Percentiles rank a stretch among this genome's conserved stretches.
Conservation (phyloP, 2,888 invertebrate species). For the Chrysolina oricalcia region DNA sequence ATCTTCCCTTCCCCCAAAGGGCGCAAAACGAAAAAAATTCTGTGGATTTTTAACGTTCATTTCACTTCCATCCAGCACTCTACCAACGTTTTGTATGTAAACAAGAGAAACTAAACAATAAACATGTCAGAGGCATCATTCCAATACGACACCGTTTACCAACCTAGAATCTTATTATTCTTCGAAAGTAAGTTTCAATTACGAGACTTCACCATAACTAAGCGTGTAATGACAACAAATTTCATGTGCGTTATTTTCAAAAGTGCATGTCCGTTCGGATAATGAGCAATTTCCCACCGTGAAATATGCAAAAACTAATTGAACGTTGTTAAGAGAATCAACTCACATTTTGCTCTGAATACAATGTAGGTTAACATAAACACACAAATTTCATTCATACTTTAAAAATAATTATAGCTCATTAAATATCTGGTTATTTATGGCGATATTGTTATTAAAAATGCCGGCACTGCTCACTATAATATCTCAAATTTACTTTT, state of each 20-base stretch:
- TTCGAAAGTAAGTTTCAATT: constrained; percentile 13
- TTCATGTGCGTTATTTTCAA: background rate
- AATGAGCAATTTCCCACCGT: constrained; percentile 13
- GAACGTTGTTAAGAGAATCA: constrained; percentile 2
- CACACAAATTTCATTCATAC: constrained; percentile 6
- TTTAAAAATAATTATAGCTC: constrained; percentile 21
- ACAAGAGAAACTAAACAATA: too few species aligned
- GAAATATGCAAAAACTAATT: constrained; percentile 28
- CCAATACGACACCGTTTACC: too few species aligned
- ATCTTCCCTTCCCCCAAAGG: too few species aligned
- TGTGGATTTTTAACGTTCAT: too few species aligned
- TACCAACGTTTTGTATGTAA: too few species aligned
- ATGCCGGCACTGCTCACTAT: constrained; percentile 17
- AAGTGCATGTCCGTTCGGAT: background rate
- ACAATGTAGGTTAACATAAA: constrained; percentile 34
- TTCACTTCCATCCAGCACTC: too few species aligned
- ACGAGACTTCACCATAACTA: background rate
- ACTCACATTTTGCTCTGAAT: constrained; percentile 35
- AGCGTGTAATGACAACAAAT: background rate
- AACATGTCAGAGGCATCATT: too few species aligned
- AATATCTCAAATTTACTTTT: constrained; percentile 28
- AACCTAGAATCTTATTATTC: background rate
- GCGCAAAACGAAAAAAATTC: too few species aligned
- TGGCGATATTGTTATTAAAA: constrained; percentile 15
- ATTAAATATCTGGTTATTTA: constrained; percentile 22